Percentiles rank a stretch among this genome's conserved stretches.
Evolutionary conservation across 92 coral and sea anemone genomes (phyloP).

Genomic region (Bergia sp.): DNA sequence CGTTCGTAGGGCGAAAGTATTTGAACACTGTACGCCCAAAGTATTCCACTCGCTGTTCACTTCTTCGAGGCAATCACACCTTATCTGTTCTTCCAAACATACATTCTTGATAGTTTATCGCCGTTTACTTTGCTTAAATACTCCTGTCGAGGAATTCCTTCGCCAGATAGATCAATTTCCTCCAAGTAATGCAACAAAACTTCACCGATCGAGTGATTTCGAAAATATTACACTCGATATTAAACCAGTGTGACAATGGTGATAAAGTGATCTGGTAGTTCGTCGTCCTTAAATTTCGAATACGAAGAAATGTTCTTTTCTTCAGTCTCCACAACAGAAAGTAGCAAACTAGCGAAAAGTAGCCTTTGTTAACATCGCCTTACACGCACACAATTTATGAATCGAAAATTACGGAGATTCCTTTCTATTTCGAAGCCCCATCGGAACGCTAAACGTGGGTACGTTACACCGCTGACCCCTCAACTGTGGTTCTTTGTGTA

Average conservation of each 20-base stretch:
- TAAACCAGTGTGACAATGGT: constrained; percentile 28
- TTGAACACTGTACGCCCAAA: constrained; percentile 34
- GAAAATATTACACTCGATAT: constrained; percentile 27
- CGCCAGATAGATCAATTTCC: constrained; percentile 44
- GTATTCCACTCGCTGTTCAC: constrained; percentile 38
- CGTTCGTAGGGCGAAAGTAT: constrained; percentile 26
- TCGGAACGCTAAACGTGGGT: constrained; percentile 22
- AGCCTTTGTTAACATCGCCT: background rate
- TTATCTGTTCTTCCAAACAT: constrained; percentile 12
- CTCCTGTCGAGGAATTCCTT: constrained; percentile 33
- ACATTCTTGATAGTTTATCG: background rate
- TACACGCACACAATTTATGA: constrained; percentile 4
- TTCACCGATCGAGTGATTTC: constrained; percentile 28
- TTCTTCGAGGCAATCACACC: constrained; percentile 29
- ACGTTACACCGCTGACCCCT: constrained; percentile 26
- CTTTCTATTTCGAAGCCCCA: constrained; percentile 42
- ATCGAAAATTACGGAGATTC: constrained; percentile 44
- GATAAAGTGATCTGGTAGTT: constrained; percentile 23
- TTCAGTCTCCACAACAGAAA: background rate
- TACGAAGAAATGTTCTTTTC: constrained; percentile 2
- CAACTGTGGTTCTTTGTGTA: too few relatives aligned
- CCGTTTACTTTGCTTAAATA: constrained; percentile 20
- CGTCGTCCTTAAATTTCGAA: background rate
- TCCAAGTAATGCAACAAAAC: constrained; percentile 7
- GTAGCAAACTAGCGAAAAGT: background rate